phyloP scores from a whole-genome alignment of 2,113 vertebrate species.

The Oncorhynchus nerka region DNA sequence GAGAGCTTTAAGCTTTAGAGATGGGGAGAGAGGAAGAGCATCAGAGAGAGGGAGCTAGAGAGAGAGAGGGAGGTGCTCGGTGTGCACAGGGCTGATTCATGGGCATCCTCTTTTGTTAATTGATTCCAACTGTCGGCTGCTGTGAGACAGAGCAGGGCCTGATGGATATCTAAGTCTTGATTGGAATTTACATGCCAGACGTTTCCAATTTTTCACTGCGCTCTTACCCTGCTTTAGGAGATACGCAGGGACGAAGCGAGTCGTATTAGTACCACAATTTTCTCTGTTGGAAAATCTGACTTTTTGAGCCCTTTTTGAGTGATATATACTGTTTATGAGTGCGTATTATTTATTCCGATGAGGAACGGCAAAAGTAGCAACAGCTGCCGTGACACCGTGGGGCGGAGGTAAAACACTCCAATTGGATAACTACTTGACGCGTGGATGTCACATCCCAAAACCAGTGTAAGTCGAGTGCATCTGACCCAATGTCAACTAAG shows the following conservation, averaged over 20 bases:
- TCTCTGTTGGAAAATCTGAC: slow-evolving; percentile 16
- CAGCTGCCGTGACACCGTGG: slow-evolving; percentile 34
- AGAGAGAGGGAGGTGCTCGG: slow-evolving; percentile 18
- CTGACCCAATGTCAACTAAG: too few species aligned
- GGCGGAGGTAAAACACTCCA: slow-evolving; percentile 21
- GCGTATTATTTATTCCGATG: slow-evolving; percentile 51
- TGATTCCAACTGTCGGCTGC: slow-evolving; percentile 56
- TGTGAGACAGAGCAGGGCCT: slow-evolving; percentile 15
- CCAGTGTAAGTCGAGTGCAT: too few species aligned
- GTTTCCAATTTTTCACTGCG: slow-evolving; percentile 46
- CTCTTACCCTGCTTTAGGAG: slow-evolving; percentile 56
- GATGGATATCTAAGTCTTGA: slow-evolving; percentile 64
- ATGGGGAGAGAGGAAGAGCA: too few species aligned
- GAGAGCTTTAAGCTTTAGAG: too few species aligned
- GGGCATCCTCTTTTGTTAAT: slow-evolving; percentile 49
- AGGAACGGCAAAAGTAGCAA: slow-evolving; percentile 52
- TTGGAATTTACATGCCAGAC: slow-evolving; percentile 65
- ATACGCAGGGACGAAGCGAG: slow-evolving; percentile 45
- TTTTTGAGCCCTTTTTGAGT: slow-evolving; percentile 24
- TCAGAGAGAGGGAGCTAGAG: not conserved
- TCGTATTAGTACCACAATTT: slow-evolving; percentile 48
- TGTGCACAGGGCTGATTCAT: slow-evolving; percentile 1
- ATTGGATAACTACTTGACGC: slow-evolving; percentile 38
- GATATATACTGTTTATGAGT: slow-evolving; percentile 52
- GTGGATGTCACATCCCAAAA: too few species aligned